Conservation (phyloP, 2,797 vertebrate genomes). For the Microchirus variegatus region DNA sequence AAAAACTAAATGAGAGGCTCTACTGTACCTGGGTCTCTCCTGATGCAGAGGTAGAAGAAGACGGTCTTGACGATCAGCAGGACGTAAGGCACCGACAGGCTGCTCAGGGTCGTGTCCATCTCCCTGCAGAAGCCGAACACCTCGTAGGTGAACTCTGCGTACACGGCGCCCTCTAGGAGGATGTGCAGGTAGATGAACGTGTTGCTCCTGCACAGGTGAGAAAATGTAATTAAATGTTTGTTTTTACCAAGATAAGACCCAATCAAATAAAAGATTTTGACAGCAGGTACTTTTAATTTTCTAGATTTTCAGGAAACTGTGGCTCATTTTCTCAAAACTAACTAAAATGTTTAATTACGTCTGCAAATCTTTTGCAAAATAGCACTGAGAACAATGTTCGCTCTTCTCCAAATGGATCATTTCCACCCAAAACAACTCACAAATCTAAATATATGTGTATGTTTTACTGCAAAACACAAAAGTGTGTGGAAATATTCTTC, state of each 20-base stretch:
- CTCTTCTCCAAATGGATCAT: no score
- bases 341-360: no score
- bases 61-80: slow-evolving; percentile 83
- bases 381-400: no score
- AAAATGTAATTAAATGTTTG: neutral
- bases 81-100: slow-evolving; percentile 88
- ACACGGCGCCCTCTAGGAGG: slow-evolving; percentile 86
- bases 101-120: slow-evolving; percentile 82
- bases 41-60: slow-evolving; percentile 88
- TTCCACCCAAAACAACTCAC: no score
- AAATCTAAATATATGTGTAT: no score
- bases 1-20: no score
- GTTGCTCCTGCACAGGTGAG: slow-evolving; percentile 78
- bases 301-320: no score
- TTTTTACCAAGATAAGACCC: neutral
- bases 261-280: neutral
- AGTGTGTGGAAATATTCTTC: no score
- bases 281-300: no score
- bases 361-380: no score
- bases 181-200: slow-evolving; percentile 88
- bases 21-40: slow-evolving; percentile 89
- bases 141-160: slow-evolving; percentile 90
- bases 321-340: no score
- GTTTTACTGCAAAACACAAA: no score
- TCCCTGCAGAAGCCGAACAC: slow-evolving; percentile 89